Evolutionary conservation across 2,888 invertebrate species (phyloP).

Genomic region (Heliothis peltigera): DNA sequence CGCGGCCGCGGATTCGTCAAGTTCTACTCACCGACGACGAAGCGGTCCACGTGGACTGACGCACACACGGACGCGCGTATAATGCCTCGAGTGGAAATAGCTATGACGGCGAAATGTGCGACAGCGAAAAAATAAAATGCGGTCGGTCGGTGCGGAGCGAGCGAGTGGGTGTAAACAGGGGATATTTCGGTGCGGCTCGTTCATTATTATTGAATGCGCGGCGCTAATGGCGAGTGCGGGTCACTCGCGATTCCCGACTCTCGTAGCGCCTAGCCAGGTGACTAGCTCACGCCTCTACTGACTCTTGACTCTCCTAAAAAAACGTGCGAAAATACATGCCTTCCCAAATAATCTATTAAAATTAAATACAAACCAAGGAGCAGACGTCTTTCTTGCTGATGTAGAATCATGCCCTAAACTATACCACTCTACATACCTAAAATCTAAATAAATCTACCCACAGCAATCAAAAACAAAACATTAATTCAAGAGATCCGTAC

Average conservation of each 20-base stretch:
- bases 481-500: slow-evolving; percentile 50
- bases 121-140: slow-evolving; percentile 90
- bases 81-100: slow-evolving; percentile 90
- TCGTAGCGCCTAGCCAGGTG: slow-evolving; percentile 44
- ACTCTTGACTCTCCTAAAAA: slow-evolving; percentile 14
- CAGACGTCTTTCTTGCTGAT: background rate
- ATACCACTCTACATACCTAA: background rate
- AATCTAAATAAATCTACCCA: background rate
- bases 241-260: slow-evolving; percentile 62
- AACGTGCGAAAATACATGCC: background rate
- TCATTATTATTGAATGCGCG: slow-evolving; percentile 89
- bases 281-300: slow-evolving; percentile 44
- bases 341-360: background rate
- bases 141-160: slow-evolving; percentile 88
- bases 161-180: slow-evolving; percentile 90
- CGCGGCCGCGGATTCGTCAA: slow-evolving; percentile 70
- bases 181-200: slow-evolving; percentile 89
- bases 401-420: background rate
- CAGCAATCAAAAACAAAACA: slow-evolving; percentile 35
- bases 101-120: slow-evolving; percentile 91
- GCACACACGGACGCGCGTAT: slow-evolving; percentile 85
- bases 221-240: slow-evolving; percentile 80
- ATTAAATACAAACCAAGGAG: background rate
- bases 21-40: slow-evolving; percentile 85
- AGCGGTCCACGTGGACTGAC: slow-evolving; percentile 88